These are phyloP conservation scores for Cheracebus regulus DNA, from an alignment of 2,797 vertebrate genomes.

Conservation along the genomic window DNA sequence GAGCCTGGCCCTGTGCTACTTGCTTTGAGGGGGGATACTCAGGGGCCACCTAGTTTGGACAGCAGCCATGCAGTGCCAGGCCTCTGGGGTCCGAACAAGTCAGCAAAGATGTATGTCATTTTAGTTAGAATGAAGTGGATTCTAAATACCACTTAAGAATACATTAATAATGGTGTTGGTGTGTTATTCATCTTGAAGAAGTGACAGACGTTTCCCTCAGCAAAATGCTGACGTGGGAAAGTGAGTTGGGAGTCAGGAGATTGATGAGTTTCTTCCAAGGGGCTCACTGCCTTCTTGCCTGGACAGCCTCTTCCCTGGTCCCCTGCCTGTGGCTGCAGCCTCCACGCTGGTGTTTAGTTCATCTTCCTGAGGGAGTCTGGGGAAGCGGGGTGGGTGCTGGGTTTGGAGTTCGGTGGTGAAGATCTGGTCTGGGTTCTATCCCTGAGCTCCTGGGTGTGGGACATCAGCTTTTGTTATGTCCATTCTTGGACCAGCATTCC, in stretches of 20 bases:
- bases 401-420: neutral
- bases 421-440: neutral
- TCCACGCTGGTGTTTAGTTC: rapidly evolving
- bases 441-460: neutral
- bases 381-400: rapidly evolving
- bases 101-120: neutral
- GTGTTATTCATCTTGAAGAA: conserved; percentile 53
- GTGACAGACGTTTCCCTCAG: conserved; percentile 67
- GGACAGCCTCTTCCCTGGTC: neutral
- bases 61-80: neutral
- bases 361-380: neutral
- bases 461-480: neutral
- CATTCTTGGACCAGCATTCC: neutral
- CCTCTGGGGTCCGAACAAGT: neutral
- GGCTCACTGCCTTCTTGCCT: conserved; percentile 26
- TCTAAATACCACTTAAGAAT: conserved; percentile 75
- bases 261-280: conserved; percentile 45
- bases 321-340: neutral
- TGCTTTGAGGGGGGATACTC: rapidly evolving
- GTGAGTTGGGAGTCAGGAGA: conserved; percentile 18
- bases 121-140: conserved; percentile 69
- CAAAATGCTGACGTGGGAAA: conserved; percentile 26
- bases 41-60: neutral
- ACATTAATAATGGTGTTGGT: conserved; percentile 69
- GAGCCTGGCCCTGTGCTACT: neutral